Evolutionary conservation across 2,113 vertebrate species (phyloP), one percentile per base, ranked within the genome.

Genomic region (Balaenoptera acutorostrata): DNA sequence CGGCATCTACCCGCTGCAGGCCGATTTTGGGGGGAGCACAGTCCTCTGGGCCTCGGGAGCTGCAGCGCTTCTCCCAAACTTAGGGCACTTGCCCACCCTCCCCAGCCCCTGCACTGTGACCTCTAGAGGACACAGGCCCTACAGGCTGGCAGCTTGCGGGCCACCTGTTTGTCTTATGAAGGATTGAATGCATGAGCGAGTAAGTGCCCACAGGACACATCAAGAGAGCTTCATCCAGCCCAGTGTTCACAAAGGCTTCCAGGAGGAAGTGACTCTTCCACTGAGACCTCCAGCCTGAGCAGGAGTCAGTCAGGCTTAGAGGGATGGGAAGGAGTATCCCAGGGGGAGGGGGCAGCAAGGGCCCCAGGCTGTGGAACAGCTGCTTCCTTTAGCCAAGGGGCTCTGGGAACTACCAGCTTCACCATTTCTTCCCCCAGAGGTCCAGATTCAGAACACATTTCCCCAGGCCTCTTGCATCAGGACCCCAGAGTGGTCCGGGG

Each of bases 351-450:
- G 8, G 33, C 12, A 33, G 82, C 17, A 1, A 36, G 41, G 13
- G 23, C 31, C 25, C 1, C 0, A 23, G 27, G 13, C 7, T 4
- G 2, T 2, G 33, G 23, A 23, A 11, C 20, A 3, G n/a, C 5
- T 2, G 2, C 77, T 33, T 27, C 6, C 39, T 78, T 49, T 52
- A 44, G 49, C 27, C 41, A 15, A 29, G 57, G 12, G 3, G 29
- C 25, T 36, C 69, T 2, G 14, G 25, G 10, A 64, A 15, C 44
- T 27, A 44, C 25, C n/a, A 1, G 39, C 31, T 75, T n/a, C 29
- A 17, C 55, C 36, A 3, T 41, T 39, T 80, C 52, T 25, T 57
- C 29, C 36, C 36, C 27, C 63, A 49, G 31, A 77, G 9, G 3
- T 46, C 36, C n/a, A 63, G 71, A 31, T 61, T 66, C 18, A 57